Evolutionary conservation across 2,888 invertebrate genomes (phyloP).

Genomic region (Leucophenga maculata): DNA sequence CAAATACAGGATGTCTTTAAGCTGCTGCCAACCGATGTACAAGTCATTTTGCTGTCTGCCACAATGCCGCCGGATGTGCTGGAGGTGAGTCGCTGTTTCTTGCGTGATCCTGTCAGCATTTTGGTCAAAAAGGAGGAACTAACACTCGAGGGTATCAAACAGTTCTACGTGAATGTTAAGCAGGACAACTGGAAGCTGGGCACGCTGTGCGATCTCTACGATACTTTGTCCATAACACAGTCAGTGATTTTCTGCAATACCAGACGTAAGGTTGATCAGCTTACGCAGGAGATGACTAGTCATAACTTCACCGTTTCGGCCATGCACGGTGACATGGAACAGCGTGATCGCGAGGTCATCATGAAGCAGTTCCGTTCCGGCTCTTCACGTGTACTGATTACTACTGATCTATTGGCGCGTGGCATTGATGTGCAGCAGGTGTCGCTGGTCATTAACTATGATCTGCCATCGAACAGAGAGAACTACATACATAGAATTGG

Average conservation of each 20-base stretch:
- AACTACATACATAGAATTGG: conserved; percentile 96
- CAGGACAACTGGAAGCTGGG: conserved; percentile 95
- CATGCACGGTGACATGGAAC: conserved; percentile 85
- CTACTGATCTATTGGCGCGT: conserved; percentile 92
- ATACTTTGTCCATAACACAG: conserved; percentile 98
- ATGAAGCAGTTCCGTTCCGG: conserved; percentile 85
- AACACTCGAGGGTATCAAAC: conserved; percentile 78
- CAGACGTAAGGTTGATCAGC: conserved; percentile 79
- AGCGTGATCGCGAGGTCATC: conserved; percentile 82
- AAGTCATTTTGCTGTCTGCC: conserved; percentile 93
- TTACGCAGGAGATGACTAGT: conserved; percentile 81
- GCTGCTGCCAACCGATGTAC: conserved; percentile 82
- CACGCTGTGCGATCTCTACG: conserved; percentile 98
- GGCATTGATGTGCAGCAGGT: conserved; percentile 96
- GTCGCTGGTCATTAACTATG: conserved; percentile 94
- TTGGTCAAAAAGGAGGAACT: conserved; percentile 74
- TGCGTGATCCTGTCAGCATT: conserved; percentile 84
- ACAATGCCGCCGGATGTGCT: conserved; percentile 88
- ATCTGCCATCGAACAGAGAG: conserved; percentile 84
- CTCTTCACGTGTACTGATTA: conserved; percentile 87
- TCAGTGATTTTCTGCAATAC: conserved; percentile 99
- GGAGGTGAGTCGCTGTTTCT: conserved; percentile 80
- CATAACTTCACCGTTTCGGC: conserved; percentile 73
- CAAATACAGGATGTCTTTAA: conserved; percentile 86
- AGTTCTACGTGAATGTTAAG: conserved; percentile 96